These are phyloP conservation scores for Drosophila sp. DNA, from an alignment of 1,140 invertebrate genomes.

Conservation along the genomic window DNA sequence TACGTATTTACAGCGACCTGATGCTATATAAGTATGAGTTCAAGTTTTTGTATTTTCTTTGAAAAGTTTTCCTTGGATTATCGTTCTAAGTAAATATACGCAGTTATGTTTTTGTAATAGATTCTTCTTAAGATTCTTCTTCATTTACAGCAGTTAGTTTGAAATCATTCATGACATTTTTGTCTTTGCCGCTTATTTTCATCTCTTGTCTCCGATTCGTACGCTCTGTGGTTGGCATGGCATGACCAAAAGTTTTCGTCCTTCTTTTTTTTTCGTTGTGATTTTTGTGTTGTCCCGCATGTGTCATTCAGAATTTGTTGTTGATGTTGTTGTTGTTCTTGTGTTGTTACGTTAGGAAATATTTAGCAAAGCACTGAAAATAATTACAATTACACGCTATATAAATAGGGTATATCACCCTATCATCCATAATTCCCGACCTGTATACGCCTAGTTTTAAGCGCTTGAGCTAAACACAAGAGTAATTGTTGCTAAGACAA, in stretches of 20 bases:
- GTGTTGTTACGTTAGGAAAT: conserved; percentile 10
- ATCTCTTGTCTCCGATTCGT: neutral
- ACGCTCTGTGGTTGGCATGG: conserved; percentile 27
- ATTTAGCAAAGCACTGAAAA: conserved; percentile 20
- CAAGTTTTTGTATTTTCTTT: conserved; percentile 16
- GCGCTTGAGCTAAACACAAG: neutral
- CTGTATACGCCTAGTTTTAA: conserved; percentile 1
- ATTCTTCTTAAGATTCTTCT: neutral
- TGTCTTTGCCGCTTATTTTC: neutral
- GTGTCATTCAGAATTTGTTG: conserved; percentile 5
- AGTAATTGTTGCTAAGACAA: neutral
- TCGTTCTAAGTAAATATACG: conserved; percentile 14
- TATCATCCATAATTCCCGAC: neutral
- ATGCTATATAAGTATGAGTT: conserved; percentile 15
- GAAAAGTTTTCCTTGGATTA: conserved; percentile 13
- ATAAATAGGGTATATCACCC: neutral
- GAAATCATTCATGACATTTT: neutral
- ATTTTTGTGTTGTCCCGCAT: conserved; percentile 11
- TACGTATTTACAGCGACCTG: conserved; percentile 1
- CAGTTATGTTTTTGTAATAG: conserved; percentile 1
- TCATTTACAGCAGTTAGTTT: neutral
- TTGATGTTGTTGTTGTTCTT: conserved; percentile 11
- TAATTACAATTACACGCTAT: neutral
- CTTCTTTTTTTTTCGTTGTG: neutral
- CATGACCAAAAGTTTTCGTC: conserved; percentile 26